Evolutionary conservation across 2,888 invertebrate genomes (phyloP).

Genomic region (Cistogaster globosa): DNA sequence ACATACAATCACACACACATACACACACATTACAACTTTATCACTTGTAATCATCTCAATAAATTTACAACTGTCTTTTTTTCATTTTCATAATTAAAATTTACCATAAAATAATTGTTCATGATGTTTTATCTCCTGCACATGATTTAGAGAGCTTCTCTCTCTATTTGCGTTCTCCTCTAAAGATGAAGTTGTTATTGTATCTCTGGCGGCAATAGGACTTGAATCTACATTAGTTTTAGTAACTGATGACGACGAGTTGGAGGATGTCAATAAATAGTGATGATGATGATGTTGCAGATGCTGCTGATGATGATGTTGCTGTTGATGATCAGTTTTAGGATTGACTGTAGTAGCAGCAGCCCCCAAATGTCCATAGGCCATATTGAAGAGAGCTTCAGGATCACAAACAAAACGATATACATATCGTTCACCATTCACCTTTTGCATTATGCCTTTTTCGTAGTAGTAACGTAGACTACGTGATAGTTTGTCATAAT

Average conservation of each 20-base stretch:
- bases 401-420: slow-evolving; percentile 99
- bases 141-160: slow-evolving; percentile 51
- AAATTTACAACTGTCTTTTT: slow-evolving; percentile 11
- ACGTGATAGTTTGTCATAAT: slow-evolving; percentile 97
- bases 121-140: slow-evolving; percentile 55
- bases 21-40: slow-evolving; percentile 17
- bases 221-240: slow-evolving; percentile 51
- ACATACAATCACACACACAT: slow-evolving; percentile 31
- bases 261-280: slow-evolving; percentile 51
- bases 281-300: slow-evolving; percentile 49
- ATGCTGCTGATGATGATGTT: slow-evolving; percentile 44
- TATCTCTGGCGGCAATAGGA: slow-evolving; percentile 40
- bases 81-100: slow-evolving; percentile 52
- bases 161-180: slow-evolving; percentile 57
- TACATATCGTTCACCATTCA: slow-evolving; percentile 97
- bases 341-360: slow-evolving; percentile 53
- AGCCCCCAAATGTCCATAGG: slow-evolving; percentile 83
- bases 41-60: slow-evolving; percentile 36
- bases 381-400: slow-evolving; percentile 93
- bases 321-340: slow-evolving; percentile 53
- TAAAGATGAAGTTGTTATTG: slow-evolving; percentile 40
- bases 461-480: slow-evolving; percentile 98
- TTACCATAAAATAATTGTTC: slow-evolving; percentile 70
- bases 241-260: background rate
- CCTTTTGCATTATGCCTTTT: slow-evolving; percentile 99